Conservation (phyloP, 2,888 invertebrate genomes). For the Octonoba sinensis region DNA sequence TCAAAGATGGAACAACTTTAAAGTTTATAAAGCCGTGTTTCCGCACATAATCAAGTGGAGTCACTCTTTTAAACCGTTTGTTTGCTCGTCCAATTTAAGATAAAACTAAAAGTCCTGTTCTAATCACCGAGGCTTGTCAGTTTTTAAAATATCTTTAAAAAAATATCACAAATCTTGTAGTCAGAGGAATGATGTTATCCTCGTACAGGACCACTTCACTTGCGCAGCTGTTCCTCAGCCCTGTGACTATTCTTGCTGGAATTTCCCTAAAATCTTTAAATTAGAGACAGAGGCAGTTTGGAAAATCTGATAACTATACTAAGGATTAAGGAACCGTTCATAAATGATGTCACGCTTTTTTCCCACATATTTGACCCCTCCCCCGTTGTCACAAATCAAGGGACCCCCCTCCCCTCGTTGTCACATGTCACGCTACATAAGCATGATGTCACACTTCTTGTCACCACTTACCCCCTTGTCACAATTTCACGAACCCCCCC, state of each 20-base stretch:
- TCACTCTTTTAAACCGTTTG: conserved; percentile 4
- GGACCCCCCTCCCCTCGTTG: too few relatives aligned
- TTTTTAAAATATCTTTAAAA: conserved; percentile 31
- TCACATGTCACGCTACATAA: too few relatives aligned
- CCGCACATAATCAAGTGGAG: neutral
- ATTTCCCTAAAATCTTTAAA: conserved; percentile 15
- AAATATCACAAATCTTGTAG: neutral
- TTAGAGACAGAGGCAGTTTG: conserved; percentile 15
- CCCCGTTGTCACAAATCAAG: too few relatives aligned
- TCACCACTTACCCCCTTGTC: too few relatives aligned
- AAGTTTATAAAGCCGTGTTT: conserved; percentile 2
- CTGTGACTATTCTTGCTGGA: conserved; percentile 20
- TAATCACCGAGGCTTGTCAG: conserved; percentile 10
- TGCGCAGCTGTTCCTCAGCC: conserved; percentile 14
- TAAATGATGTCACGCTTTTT: too few relatives aligned
- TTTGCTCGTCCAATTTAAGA: conserved; percentile 25
- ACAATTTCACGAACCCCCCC: too few relatives aligned
- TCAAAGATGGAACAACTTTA: neutral
- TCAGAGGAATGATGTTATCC: conserved; percentile 1
- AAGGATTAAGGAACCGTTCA: too few relatives aligned
- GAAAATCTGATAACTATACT: conserved; percentile 3
- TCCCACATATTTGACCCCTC: too few relatives aligned
- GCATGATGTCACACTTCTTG: too few relatives aligned
- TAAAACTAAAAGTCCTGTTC: conserved; percentile 18
- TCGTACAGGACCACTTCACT: conserved; percentile 8